Evolutionary conservation across 2,888 invertebrate species (phyloP), one percentile per base, ranked within the genome.

Genomic region (Zaprionus lineosus): DNA sequence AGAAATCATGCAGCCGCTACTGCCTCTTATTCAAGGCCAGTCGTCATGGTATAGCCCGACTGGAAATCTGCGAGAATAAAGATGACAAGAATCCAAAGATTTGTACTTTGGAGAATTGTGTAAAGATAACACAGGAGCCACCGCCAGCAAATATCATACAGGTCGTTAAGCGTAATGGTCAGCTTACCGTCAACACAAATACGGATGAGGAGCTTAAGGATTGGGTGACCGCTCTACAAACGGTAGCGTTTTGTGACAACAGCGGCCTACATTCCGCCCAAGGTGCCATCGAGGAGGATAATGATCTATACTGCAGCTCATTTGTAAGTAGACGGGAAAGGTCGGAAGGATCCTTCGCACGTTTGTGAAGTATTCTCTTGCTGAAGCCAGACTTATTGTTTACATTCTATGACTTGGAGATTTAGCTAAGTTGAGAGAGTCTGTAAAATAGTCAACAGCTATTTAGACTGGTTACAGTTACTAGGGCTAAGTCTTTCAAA

Each of bases 221-320:
- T 82, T 97, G 97, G 97, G 92, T 96, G 9, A 92, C 91, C 61
- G 94, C 95, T 2, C 91, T 96, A 52, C 96, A 96, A 86, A 93
- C 93, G 7, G 95, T 96, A 18, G 96, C 96, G 0, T 96, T 96
- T 86, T 94, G 93, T 83, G 94, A 94, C 59, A 93, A 92, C 34
- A 91, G 91, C 19, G 91, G 91, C 14, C 71, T 81, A 8, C 72
- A 81, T 24, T 70, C 75, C 1, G 68, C 86, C 4, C 86, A 87
- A 18, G 92, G 92, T 9, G 88, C 87, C 40, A 94, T 95, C 85
- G 95, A 96, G 90, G 95, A 96, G 91, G 96, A 96, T 82, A 96
- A 96, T 89, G 96, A 96, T 89, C 91, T 96, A n/a, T 96, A 96
- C 87, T 96, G 95, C 87, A 94, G 96, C 29, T 95, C 95, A 56